A percentile compares a stretch with the other conserved stretches of the same genome.
Evolutionary conservation across 1,140 invertebrate genomes (phyloP).

Genomic region (Formica exsecta): DNA sequence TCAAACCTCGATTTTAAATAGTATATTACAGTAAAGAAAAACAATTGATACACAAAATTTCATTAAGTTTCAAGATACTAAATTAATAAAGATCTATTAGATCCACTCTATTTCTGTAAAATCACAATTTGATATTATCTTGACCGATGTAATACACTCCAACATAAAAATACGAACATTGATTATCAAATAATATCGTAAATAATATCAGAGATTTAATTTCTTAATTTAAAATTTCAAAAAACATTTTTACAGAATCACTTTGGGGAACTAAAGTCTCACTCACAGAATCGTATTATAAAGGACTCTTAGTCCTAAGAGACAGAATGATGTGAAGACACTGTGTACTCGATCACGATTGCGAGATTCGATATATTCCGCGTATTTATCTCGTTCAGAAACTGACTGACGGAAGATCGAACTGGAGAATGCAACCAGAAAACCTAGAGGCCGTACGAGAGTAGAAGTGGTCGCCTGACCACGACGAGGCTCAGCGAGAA

Average conservation of each 20-base stretch:
- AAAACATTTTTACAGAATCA: not conserved
- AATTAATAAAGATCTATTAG: not conserved
- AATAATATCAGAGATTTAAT: not conserved
- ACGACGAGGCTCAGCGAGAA: slow-evolving; percentile 72
- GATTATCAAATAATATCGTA: too few relatives aligned
- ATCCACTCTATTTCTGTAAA: not conserved
- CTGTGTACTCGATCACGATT: slow-evolving; percentile 30
- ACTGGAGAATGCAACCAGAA: not conserved
- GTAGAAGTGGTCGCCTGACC: slow-evolving; percentile 35
- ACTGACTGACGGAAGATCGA: slow-evolving; percentile 1
- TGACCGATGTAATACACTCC: not conserved
- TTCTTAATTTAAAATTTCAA: not conserved
- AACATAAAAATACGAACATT: too few relatives aligned
- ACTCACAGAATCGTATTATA: not conserved
- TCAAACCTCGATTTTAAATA: not conserved
- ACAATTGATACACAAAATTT: not conserved
- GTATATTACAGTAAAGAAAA: not conserved
- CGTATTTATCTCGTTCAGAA: slow-evolving; percentile 25
- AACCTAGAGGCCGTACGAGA: slow-evolving; percentile 41
- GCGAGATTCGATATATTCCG: not conserved
- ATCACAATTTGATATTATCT: not conserved
- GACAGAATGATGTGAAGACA: not conserved
- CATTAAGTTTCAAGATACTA: not conserved
- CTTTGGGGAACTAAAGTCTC: not conserved
- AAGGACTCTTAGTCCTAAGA: not conserved